These are phyloP conservation scores for Amphipoea lucens DNA, from an alignment of 2,888 invertebrate species.

Conservation along the genomic window DNA sequence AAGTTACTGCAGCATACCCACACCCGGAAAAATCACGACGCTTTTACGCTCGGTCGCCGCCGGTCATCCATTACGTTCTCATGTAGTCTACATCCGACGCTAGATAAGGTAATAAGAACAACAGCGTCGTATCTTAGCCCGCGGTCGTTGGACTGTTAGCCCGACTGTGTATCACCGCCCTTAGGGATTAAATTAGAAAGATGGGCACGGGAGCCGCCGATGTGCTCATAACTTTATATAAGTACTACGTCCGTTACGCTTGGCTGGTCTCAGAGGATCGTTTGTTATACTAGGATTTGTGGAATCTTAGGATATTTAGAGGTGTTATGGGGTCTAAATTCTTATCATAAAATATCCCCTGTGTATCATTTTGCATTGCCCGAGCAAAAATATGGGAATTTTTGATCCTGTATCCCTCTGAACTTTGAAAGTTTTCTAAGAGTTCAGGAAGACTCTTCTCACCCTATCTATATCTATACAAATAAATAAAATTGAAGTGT, in stretches of 20 bases:
- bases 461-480: too few relatives aligned
- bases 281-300: conserved; percentile 28
- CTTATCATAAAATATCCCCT: conserved; percentile 1
- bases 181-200: conserved; percentile 37
- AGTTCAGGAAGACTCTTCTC: not conserved
- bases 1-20: not conserved
- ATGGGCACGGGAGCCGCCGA: not conserved
- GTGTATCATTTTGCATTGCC: not conserved
- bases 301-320: not conserved
- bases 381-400: not conserved
- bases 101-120: conserved; percentile 12
- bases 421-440: not conserved
- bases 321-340: conserved; percentile 2
- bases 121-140: not conserved
- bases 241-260: conserved; percentile 2
- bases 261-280: conserved; percentile 22
- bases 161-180: conserved; percentile 9
- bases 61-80: conserved; percentile 11
- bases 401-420: not conserved
- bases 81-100: not conserved
- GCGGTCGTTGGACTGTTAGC: not conserved
- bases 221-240: conserved; percentile 43
- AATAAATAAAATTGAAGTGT: too few relatives aligned
- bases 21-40: not conserved
- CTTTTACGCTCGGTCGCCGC: not conserved